Evolutionary conservation across 2,888 invertebrate genomes (phyloP), one percentile per base, ranked within the genome.

Genomic region (Rhagium mordax): DNA sequence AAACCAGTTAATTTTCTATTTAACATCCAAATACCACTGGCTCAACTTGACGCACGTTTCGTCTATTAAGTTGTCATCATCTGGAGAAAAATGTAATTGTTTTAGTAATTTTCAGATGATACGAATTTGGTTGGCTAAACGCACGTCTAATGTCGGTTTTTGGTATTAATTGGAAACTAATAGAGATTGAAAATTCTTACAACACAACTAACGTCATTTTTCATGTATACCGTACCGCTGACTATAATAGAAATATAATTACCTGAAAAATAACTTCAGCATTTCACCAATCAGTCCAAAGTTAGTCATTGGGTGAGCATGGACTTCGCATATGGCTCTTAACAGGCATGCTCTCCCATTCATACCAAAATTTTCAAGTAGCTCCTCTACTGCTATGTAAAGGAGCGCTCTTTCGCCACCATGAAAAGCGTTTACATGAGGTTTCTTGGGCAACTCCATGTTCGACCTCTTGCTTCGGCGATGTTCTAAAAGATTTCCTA

Each of bases 231-330:
- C 6, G 24, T 24, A 24, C 24, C 3, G 3, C 24, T n/a, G n/a
- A 24, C 6, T 3, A 24, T 4, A 24, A 18, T 13, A 53, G 29
- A 15, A 57, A 2, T 13, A 16, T 16, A 15, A 92, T 91, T 86
- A 96, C 96, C 95, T 94, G 82, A 96, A 91, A 85, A 96, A 95
- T 5, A 96, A 86, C 84, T 95, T 94, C 78, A 95, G 89, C 82
- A 95, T 91, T 89, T 96, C 96, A 0, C 96, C 96, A 53, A 96
- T 86, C 62, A 96, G 91, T 4, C 96, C 96, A 81, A 94, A 95
- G 81, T 94, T 94, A 61, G 90, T 91, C 74, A 95, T 87, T 0
- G 94, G 93, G 83, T 94, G 92, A 0, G 96, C 94, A 82, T 96
- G 95, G 51, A 96, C 93, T 87, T 96, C 96, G 82, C 96, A 96